These are phyloP conservation scores for Folsomia candida DNA, from an alignment of 2,888 invertebrate species.

Conservation along the genomic window DNA sequence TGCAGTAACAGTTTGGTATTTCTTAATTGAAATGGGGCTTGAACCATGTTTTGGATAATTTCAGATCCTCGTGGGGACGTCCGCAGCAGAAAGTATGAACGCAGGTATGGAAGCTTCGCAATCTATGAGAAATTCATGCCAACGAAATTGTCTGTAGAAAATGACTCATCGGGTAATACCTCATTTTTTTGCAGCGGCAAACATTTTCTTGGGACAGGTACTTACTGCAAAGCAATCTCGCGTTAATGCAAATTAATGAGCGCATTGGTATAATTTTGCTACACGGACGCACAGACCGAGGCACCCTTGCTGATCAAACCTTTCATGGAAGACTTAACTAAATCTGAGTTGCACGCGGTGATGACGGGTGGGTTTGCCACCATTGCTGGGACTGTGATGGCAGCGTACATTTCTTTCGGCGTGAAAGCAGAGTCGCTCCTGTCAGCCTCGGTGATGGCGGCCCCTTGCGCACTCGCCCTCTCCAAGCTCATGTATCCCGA, in stretches of 20 bases:
- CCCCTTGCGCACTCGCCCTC: slow-evolving; percentile 71
- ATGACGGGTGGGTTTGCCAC: slow-evolving; percentile 95
- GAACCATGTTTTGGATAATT: not conserved
- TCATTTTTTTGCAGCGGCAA: slow-evolving; percentile 64
- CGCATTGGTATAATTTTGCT: not conserved
- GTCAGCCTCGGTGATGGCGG: slow-evolving; percentile 93
- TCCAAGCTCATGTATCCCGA: slow-evolving; percentile 91
- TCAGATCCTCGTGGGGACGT: slow-evolving; percentile 69
- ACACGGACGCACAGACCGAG: slow-evolving; percentile 82
- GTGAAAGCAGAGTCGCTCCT: slow-evolving; percentile 83
- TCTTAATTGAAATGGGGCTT: not conserved
- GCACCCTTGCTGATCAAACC: slow-evolving; percentile 85
- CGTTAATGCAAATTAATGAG: too few species aligned
- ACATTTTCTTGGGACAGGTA: slow-evolving; percentile 91
- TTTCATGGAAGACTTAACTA: slow-evolving; percentile 77
- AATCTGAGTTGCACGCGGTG: slow-evolving; percentile 87
- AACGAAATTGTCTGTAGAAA: too few species aligned
- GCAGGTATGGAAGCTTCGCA: too few species aligned
- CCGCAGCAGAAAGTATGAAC: slow-evolving; percentile 90
- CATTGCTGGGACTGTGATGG: slow-evolving; percentile 89
- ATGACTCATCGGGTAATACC: too few species aligned
- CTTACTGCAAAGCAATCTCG: not conserved
- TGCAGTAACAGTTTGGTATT: slow-evolving; percentile 34
- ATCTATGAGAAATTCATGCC: too few species aligned
- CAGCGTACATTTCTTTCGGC: slow-evolving; percentile 87